Base-by-base conservation (phyloP, 2,113 vertebrate species). In the Prinia subflava region DNA sequence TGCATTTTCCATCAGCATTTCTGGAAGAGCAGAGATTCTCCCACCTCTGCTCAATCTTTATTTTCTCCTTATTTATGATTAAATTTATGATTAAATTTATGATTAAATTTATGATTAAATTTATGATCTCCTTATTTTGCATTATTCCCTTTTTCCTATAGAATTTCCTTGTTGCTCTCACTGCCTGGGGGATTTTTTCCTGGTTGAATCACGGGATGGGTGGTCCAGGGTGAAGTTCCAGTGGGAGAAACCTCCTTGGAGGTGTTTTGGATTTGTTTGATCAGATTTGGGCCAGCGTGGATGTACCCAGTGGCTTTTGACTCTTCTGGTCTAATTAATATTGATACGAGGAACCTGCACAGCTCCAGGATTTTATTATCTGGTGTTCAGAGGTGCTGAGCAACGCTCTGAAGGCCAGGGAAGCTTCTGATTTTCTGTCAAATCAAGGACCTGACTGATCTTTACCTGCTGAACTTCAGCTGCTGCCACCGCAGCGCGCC, bases 291-390 rank as follows among this genome's bases (percentile, higher is more conserved):
- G 46, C 33, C 49, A 33, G 20, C 9, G 12, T 16, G 17, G 60
- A 8, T 31, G 3, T 1, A 23, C 31, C 20, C 27, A 11, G 42
- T 41, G 57, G 53, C 11, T 91, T 80, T 71, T 59, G 49, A 4
- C 35, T 77, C 46, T 15, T 49, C 59, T 55, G 21, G 27, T 35
- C 10, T 24, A 68, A 56, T 41, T 33, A 27, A 42, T 28, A 20
- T 3, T 24, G 9, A 15, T 23, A 4, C 1, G 7, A 67, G 18
- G n/a, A 27, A 55, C 50, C 59, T 41, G 6, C 6, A 3, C 1
- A 4, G 39, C 37, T 41, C 37, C n/a, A 5, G 37, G 13, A 2
- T 30, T 65, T 41, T 1, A 1, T 64, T 11, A 41, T 17, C n/a
- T 21, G 42, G 15, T 57, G 35, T 13, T 16, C 41, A 31, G 68